These are phyloP conservation scores for Eurosta solidaginis DNA, from an alignment of 1,140 invertebrate species.

Conservation along the genomic window DNA sequence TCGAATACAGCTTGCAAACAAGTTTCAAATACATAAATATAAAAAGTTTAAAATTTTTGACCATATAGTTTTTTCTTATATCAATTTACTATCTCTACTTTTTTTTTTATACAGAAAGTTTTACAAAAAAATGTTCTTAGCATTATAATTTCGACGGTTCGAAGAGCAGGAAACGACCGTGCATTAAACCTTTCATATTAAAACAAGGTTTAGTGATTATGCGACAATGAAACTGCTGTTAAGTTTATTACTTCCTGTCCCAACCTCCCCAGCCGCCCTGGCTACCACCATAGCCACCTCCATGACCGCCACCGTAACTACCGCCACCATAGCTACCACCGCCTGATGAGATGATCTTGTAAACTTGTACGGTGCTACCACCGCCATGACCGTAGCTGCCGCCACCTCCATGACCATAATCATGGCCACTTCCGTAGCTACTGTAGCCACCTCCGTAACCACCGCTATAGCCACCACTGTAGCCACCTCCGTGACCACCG, in stretches of 20 bases:
- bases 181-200: neutral
- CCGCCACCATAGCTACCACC: neutral
- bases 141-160: neutral
- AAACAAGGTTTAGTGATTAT: neutral
- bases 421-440: conserved; percentile 1
- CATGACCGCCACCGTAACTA: conserved; percentile 31
- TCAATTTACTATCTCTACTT: too few relatives aligned
- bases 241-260: neutral
- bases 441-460: conserved; percentile 34
- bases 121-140: conserved; percentile 2
- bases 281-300: conserved; percentile 35
- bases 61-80: too few relatives aligned
- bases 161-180: neutral
- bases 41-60: too few relatives aligned
- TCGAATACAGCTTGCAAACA: too few relatives aligned
- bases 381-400: conserved; percentile 19
- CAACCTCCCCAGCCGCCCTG: conserved; percentile 39
- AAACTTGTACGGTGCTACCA: neutral
- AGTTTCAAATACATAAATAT: too few relatives aligned
- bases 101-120: neutral
- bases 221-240: neutral
- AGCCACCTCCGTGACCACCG: conserved; percentile 37
- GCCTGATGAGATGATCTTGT: too few relatives aligned
- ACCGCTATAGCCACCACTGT: conserved; percentile 35
- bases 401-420: neutral